Base-by-base conservation (phyloP, 2,797 vertebrate genomes). In the Sebastes kiyomatsui region DNA sequence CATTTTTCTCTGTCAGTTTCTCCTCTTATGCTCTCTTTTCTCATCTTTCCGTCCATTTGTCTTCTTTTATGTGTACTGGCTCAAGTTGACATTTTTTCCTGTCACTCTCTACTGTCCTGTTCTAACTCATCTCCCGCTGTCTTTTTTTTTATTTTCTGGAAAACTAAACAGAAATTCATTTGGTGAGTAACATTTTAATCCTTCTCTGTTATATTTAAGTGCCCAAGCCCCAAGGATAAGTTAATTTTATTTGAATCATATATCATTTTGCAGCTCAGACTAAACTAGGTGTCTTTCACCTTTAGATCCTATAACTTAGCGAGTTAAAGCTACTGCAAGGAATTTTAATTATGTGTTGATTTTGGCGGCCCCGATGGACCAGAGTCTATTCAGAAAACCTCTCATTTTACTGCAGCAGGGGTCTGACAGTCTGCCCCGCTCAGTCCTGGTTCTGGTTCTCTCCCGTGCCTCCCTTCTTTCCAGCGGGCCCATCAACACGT, bases 1-100 rank as follows among this genome's bases (percentile, higher is more conserved):
- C 18, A n/a, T 85, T 67, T 73, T 70, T 74, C 28, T 61, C 58
- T 61, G 33, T 58, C 55, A 23, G 4, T 67, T 67, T 32, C 30
- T 22, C 30, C 20, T 55, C 13, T 38, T 28, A 22, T 11, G 18
- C 20, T 49, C 27, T 59, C 23, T 33, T 32, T 66, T 69, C 60
- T 22, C 38, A 4, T 64, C 58, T 71, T 56, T 58, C 67, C 6
- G 11, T 80, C 59, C 56, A 5, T 67, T 69, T 72, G 20, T 59
- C 20, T 54, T 27, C 27, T 32, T 81, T 66, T 32, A 42, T 61
- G 69, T 23, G 8, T 2, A 2, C 60, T 71, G 73, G 70, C 59
- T 79, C 33, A 12, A 14, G 32, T 10, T 52, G 3, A 74, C 69
- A 60, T 71, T 74, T 67, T 67, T 46, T 64, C 66, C 69, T 38